Base-by-base conservation (phyloP, 2,888 invertebrate species). In the Psylliodes chrysocephalus region DNA sequence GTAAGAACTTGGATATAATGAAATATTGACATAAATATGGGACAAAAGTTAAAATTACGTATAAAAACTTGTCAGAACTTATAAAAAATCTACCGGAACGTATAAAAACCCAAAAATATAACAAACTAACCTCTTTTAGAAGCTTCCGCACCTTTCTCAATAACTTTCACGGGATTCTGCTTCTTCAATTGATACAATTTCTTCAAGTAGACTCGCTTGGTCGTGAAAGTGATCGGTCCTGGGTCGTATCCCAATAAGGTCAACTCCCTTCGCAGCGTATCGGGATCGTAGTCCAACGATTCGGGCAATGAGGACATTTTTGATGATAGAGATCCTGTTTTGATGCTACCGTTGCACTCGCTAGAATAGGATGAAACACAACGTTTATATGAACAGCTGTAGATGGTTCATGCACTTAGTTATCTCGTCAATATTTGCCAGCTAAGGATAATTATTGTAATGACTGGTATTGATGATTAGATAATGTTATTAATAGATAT, bases 221-320 rank as follows among this genome's bases (percentile, higher is more conserved):
- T 96, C 1, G 88, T 87, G 10, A 86, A 83, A 1, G 91, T 91
- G 71, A 96, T 91, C 1, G 96, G 96, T 0, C 96, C 96, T 5
- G 83, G 85, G 6, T 90, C 88, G 63, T 74, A 82, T 0, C 94
- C 94, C 14, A 88, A 83, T 5, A 83, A 80, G 0, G 86, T 85
- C 33, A 95, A 81, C 74, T 90, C 90, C 0, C 85, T 83, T 46
- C 91, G 83, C 1, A 94, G 80, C 0, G 86, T 85, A 66, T 88
- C 87, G 12, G 90, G 88, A 73, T 91, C 91, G 70, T 89, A 91
- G 69, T 89, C 88, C 18, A 89, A 79, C 0, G 87, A 86, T 0
- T 87, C 77, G 0, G 90, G 89, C 0, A 90, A 81, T n/a, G 79
- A 80, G 6, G 79, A 78, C 51, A 78, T 64, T 54, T 74, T 78